Evolutionary conservation across 2,888 invertebrate genomes (phyloP), one percentile per base, ranked within the genome.

Genomic region (Trichopoda pennipes): DNA sequence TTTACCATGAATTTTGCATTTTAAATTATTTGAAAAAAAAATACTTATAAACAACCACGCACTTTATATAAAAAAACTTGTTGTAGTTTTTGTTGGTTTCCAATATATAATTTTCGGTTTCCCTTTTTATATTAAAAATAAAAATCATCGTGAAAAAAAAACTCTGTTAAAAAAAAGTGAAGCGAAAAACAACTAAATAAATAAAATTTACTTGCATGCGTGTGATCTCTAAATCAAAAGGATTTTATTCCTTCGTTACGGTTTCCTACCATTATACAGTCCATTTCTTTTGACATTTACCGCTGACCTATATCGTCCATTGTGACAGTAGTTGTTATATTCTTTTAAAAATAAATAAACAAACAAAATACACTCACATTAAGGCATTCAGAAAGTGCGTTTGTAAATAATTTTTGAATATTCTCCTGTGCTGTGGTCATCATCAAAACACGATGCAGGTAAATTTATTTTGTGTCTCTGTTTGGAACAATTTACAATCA

Each of bases 231-330:
- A 81, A 77, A 77, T 77, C 76, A 73, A 73, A 73, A 63, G 68
- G 60, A 81, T 76, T 81, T 81, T 32, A 60, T 55, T 79, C 19
- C 82, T 88, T 87, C 86, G 88, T 88, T 88, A 87, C 87, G 88
- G 87, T 88, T 88, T 82, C 66, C 64, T 76, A 72, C 82, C 55
- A 49, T 69, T 49, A 28, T 66, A 42, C 66, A 42, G 72, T 55
- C 64, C 47, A 19, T 72, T 83, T 75, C 70, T 80, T 83, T 81
- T 83, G 75, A 81, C 83, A 81, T 83, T 83, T 81, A 83, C 75
- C 79, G 81, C 81, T 84, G 83, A 83, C 76, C 80, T 79, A 78
- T 83, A 79, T 81, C 81, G 80, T 76, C 56, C 42, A 23, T 63
- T 78, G 73, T 80, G 81, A 79, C 80, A 80, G 64, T 83, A 66